phyloP scores from a whole-genome alignment of 2,797 vertebrate species.

The Sebastes kiyomatsui region DNA sequence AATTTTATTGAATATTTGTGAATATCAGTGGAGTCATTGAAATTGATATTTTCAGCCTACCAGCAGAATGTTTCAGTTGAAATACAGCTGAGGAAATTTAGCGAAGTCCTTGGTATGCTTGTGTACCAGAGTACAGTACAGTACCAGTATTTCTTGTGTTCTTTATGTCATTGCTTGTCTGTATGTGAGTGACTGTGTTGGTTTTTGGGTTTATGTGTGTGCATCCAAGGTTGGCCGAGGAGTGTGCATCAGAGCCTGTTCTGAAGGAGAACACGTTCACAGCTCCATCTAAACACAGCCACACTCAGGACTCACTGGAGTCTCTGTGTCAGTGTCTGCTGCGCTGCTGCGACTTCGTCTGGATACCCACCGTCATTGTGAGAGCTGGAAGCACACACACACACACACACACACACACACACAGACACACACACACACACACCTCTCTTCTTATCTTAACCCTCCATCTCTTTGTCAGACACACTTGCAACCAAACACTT shows the following conservation, averaged over 20 bases:
- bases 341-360: conserved; percentile 88
- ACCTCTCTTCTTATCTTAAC: not conserved
- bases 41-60: not conserved
- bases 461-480: not conserved
- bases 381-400: conserved; percentile 49
- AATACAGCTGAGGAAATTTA: not conserved
- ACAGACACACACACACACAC: conserved; percentile 6
- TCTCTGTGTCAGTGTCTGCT: conserved; percentile 89
- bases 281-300: conserved; percentile 80
- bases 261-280: conserved; percentile 90
- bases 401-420: conserved; percentile 23
- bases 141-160: not conserved
- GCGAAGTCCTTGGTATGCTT: not conserved
- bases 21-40: not conserved
- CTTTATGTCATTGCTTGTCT: not conserved
- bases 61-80: not conserved
- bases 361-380: conserved; percentile 91
- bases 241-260: conserved; percentile 85
- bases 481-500: conserved; percentile 5
- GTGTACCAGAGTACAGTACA: not conserved
- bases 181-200: not conserved
- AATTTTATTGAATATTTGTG: not conserved
- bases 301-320: conserved; percentile 81
- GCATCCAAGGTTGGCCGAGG: conserved; percentile 85
- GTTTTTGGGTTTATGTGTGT: not conserved